Conservation (phyloP, 92 coral and sea anemone genomes). For the Pocillopora grandis region DNA sequence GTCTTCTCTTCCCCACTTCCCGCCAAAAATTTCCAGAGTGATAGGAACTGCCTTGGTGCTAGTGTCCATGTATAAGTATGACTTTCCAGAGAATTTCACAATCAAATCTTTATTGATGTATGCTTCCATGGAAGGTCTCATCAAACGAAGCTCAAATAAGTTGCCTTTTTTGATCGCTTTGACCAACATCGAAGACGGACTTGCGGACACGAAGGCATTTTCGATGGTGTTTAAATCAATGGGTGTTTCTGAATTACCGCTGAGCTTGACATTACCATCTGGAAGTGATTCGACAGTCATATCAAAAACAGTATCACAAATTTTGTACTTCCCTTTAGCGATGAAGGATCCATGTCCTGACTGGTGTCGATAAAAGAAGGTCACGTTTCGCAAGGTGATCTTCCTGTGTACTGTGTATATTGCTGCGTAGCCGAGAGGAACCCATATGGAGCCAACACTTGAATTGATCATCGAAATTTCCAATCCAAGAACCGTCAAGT, state of each 20-base stretch:
- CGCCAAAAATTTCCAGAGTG: slow-evolving; percentile 71
- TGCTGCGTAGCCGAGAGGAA: slow-evolving; percentile 76
- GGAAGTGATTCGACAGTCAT: slow-evolving; percentile 55
- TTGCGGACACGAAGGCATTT: slow-evolving; percentile 67
- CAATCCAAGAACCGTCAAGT: slow-evolving; percentile 63
- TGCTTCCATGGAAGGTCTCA: slow-evolving; percentile 75
- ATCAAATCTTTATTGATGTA: slow-evolving; percentile 64
- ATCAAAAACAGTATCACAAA: slow-evolving; percentile 80
- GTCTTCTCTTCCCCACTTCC: slow-evolving; percentile 56
- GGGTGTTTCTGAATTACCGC: slow-evolving; percentile 74
- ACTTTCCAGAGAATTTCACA: slow-evolving; percentile 79
- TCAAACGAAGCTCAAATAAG: slow-evolving; percentile 71
- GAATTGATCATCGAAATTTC: slow-evolving; percentile 39
- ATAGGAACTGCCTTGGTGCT: slow-evolving; percentile 60
- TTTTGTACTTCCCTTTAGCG: slow-evolving; percentile 75
- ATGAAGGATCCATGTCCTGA: slow-evolving; percentile 71
- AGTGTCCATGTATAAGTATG: slow-evolving; percentile 36
- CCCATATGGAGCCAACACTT: slow-evolving; percentile 48
- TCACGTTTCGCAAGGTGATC: slow-evolving; percentile 65
- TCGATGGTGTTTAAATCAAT: slow-evolving; percentile 85
- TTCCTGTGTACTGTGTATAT: slow-evolving; percentile 76
- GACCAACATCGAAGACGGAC: slow-evolving; percentile 44
- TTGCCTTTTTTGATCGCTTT: slow-evolving; percentile 60
- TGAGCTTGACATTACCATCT: slow-evolving; percentile 66
- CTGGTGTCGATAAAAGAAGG: slow-evolving; percentile 74